These are phyloP conservation scores for Drosophila phalerata DNA, from an alignment of 2,888 invertebrate species.

Conservation along the genomic window DNA sequence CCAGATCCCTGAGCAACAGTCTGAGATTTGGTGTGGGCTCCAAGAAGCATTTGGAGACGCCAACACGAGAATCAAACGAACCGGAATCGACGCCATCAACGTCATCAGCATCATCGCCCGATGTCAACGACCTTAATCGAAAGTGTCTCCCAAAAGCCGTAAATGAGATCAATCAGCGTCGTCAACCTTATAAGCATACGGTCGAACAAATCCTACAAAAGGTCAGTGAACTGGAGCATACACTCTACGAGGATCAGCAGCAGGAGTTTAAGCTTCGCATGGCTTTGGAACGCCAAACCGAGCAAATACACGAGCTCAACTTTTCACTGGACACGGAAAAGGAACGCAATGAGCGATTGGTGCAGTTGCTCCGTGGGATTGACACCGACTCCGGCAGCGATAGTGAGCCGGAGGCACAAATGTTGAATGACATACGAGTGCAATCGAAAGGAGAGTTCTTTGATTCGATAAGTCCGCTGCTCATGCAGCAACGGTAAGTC, in stretches of 20 bases:
- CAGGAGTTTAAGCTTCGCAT: slow-evolving; percentile 75
- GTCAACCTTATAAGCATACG: slow-evolving; percentile 53
- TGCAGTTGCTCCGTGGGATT: slow-evolving; percentile 76
- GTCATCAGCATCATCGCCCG: not conserved
- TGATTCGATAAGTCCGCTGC: slow-evolving; percentile 79
- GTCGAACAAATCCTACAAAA: slow-evolving; percentile 71
- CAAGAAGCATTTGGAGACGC: slow-evolving; percentile 32
- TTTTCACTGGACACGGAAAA: slow-evolving; percentile 78
- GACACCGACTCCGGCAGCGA: slow-evolving; percentile 70
- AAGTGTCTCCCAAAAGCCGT: slow-evolving; percentile 18
- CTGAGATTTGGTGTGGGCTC: slow-evolving; percentile 39
- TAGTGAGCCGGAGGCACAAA: slow-evolving; percentile 46
- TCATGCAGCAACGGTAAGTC: slow-evolving; percentile 83
- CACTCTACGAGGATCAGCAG: slow-evolving; percentile 78
- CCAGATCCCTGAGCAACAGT: slow-evolving; percentile 60
- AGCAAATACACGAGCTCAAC: slow-evolving; percentile 71
- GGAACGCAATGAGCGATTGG: slow-evolving; percentile 78
- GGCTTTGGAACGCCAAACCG: slow-evolving; percentile 74
- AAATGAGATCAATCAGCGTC: slow-evolving; percentile 23
- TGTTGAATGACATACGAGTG: slow-evolving; percentile 34
- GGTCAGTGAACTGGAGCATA: slow-evolving; percentile 77
- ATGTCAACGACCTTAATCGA: not conserved
- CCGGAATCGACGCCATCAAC: slow-evolving; percentile 14
- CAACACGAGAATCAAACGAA: slow-evolving; percentile 3
- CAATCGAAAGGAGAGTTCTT: slow-evolving; percentile 42